phyloP scores from a whole-genome alignment of 2,113 vertebrate species.

The Nerophis lumbriciformis region DNA sequence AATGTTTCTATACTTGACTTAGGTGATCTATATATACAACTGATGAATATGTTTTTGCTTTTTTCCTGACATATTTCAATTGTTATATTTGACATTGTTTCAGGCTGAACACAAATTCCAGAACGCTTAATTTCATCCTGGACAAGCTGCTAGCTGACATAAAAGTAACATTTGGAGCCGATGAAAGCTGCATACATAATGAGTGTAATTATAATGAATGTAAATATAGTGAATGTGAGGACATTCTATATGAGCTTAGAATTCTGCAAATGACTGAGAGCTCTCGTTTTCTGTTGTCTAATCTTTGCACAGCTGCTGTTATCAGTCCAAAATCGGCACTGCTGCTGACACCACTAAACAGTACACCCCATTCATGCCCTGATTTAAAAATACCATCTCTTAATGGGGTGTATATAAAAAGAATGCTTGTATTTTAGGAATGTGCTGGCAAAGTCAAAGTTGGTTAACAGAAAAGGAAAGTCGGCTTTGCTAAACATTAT shows the following conservation, averaged over 20 bases:
- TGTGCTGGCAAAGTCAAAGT: conserved; percentile 13
- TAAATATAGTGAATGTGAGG: background rate
- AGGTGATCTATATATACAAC: too few species aligned
- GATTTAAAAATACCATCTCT: conserved; percentile 23
- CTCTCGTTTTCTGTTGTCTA: conserved; percentile 48
- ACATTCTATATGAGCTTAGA: conserved; percentile 33
- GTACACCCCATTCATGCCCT: conserved; percentile 37
- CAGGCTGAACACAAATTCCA: conserved; percentile 22
- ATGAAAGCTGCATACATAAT: background rate
- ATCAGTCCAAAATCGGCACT: conserved; percentile 26
- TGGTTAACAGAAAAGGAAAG: conserved; percentile 3
- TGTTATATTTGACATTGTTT: conserved; percentile 9
- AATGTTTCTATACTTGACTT: too few species aligned
- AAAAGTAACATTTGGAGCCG: background rate
- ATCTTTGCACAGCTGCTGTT: conserved; percentile 47
- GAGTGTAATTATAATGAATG: background rate
- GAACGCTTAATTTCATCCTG: background rate
- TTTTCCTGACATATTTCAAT: too few species aligned
- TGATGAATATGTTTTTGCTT: too few species aligned
- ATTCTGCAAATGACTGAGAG: conserved; percentile 22
- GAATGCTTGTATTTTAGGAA: conserved; percentile 5
- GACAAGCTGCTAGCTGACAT: background rate
- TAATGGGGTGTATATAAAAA: conserved; percentile 29
- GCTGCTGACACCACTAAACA: conserved; percentile 10
- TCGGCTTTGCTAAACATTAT: background rate